Percentiles rank a stretch among this genome's conserved stretches.
These are phyloP conservation scores for Amblyopsis rosae DNA, from an alignment of 2,113 vertebrate genomes.

Conservation along the genomic window DNA sequence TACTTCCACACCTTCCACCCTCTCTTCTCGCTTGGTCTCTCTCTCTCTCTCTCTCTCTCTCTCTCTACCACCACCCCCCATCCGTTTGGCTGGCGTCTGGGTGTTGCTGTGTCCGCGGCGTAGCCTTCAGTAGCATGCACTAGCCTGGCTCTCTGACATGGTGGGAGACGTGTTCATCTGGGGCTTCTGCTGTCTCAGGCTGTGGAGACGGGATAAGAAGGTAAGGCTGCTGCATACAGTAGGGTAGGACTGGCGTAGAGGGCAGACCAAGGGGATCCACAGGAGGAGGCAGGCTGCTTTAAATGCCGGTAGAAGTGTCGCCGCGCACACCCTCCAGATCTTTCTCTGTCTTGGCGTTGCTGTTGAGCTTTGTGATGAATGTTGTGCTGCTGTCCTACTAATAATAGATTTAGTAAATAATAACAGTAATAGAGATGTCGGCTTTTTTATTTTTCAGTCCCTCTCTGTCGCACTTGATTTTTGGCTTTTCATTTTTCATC, in stretches of 20 bases:
- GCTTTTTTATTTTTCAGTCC: slow-evolving; percentile 1
- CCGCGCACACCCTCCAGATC: background rate
- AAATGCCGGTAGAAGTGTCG: slow-evolving; percentile 11
- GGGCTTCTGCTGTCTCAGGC: slow-evolving; percentile 80
- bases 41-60: slow-evolving; percentile 26
- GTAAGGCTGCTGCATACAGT: slow-evolving; percentile 62
- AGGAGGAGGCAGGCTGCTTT: slow-evolving; percentile 12
- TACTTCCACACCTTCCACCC: background rate
- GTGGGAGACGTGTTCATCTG: slow-evolving; percentile 77
- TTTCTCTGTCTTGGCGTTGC: background rate
- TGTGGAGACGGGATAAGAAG: slow-evolving; percentile 80
- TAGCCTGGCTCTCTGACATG: slow-evolving; percentile 68
- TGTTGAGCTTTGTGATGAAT: no score
- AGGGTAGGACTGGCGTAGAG: background rate
- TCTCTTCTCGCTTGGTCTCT: slow-evolving; percentile 4
- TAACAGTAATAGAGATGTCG: slow-evolving; percentile 13
- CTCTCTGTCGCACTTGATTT: slow-evolving; percentile 5
- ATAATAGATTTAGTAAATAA: no score
- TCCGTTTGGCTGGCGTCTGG: slow-evolving; percentile 32
- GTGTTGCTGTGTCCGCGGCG: slow-evolving; percentile 63
- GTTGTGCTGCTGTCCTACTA: no score
- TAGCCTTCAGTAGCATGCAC: slow-evolving; percentile 64
- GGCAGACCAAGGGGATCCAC: background rate
- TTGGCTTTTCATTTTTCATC: slow-evolving; percentile 18
- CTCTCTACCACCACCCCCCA: slow-evolving; percentile 24